A percentile compares a stretch with the other conserved stretches of the same genome.
These are phyloP conservation scores for Alcedo quadribrachys DNA, from an alignment of 2,797 vertebrate species.

Conservation along the genomic window DNA sequence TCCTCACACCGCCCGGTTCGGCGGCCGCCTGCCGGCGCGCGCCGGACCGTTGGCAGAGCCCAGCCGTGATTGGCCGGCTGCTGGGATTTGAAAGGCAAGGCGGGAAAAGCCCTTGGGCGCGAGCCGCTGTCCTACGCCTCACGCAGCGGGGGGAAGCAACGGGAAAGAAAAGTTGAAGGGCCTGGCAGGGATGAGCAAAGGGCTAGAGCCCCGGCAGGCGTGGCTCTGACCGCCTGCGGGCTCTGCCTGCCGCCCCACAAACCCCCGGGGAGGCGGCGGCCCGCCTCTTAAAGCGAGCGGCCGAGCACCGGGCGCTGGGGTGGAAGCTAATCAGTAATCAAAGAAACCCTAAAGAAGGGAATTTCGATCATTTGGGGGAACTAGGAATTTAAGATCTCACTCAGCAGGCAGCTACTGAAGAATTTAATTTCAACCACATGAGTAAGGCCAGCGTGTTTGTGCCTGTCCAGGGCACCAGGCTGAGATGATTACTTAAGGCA, in stretches of 20 bases:
- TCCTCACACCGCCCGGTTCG: neutral
- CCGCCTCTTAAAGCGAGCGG: neutral
- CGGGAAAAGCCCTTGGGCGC: neutral
- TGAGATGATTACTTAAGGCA: neutral
- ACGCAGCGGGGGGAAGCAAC: too few species aligned
- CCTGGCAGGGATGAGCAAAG: neutral
- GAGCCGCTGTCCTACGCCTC: neutral
- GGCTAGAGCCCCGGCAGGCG: neutral
- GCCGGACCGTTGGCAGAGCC: neutral
- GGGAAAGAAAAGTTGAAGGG: neutral
- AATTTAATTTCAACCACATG: neutral
- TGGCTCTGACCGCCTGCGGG: neutral
- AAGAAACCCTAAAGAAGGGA: neutral
- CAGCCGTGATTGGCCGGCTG: neutral
- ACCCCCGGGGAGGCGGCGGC: neutral
- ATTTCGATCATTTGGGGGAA: neutral
- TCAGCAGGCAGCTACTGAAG: neutral
- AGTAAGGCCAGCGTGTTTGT: neutral
- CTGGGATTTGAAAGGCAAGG: neutral
- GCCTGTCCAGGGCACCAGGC: neutral
- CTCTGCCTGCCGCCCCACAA: neutral
- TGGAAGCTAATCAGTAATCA: neutral
- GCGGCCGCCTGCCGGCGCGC: neutral
- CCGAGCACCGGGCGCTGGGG: accelerated
- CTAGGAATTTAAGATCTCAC: neutral